phyloP scores from a whole-genome alignment of 2,113 vertebrate species.

The Aegypius monachus region DNA sequence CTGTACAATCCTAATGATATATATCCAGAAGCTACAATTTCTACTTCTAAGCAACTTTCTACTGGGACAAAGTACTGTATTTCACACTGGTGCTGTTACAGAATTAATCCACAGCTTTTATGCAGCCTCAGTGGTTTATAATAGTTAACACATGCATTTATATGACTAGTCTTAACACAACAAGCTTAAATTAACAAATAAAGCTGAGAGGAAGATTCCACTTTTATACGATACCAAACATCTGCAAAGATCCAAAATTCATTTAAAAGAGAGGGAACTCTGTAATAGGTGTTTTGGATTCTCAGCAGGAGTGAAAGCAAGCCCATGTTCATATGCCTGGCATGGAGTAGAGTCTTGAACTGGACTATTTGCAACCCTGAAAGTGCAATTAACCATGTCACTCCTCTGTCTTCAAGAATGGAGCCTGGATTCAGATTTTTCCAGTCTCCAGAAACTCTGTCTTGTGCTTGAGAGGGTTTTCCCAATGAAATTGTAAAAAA shows the following conservation, averaged over 20 bases:
- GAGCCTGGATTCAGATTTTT: background rate
- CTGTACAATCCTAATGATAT: background rate
- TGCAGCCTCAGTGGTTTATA: background rate
- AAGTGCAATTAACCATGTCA: background rate
- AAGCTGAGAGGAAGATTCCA: background rate
- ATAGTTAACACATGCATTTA: background rate
- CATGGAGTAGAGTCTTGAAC: background rate
- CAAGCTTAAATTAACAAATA: background rate
- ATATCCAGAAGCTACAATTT: background rate
- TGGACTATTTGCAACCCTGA: background rate
- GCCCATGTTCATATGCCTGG: background rate
- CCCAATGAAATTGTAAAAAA: background rate
- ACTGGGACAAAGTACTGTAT: background rate
- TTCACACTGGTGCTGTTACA: background rate
- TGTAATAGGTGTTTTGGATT: background rate
- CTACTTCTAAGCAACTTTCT: background rate
- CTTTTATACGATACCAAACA: background rate
- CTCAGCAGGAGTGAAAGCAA: background rate
- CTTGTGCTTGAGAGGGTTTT: background rate
- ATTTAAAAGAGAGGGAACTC: background rate
- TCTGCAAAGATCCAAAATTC: background rate
- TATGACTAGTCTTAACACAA: background rate
- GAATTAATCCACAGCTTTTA: background rate
- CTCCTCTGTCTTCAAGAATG: background rate
- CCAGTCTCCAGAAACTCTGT: background rate